phyloP scores from a whole-genome alignment of 1,140 invertebrate genomes.

The Medauroidea extradentata region DNA sequence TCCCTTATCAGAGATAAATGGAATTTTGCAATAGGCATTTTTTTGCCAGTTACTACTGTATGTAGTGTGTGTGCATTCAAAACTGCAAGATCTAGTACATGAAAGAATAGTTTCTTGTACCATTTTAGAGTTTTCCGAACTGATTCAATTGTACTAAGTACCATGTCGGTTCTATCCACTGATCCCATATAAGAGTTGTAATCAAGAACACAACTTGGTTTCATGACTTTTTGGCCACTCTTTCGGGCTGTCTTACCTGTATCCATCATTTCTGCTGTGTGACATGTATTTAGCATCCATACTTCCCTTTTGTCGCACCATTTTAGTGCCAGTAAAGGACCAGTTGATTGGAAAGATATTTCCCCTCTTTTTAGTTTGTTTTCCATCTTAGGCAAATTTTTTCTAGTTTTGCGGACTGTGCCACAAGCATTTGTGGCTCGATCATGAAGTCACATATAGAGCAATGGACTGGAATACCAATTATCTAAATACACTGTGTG shows the following conservation, averaged over 20 bases:
- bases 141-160: conserved; percentile 6
- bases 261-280: conserved; percentile 9
- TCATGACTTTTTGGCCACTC: conserved; percentile 19
- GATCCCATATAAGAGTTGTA: conserved; percentile 33
- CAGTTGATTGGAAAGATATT: conserved; percentile 8
- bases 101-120: conserved; percentile 30
- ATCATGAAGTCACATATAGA: background rate
- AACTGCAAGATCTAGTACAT: conserved; percentile 18
- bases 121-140: conserved; percentile 27
- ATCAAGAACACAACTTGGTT: conserved; percentile 25
- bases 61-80: conserved; percentile 10
- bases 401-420: conserved; percentile 24
- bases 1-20: background rate
- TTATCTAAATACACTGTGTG: background rate
- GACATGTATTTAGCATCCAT: conserved; percentile 13
- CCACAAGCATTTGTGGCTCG: conserved; percentile 20
- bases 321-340: conserved; percentile 13
- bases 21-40: background rate
- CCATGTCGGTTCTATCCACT: conserved; percentile 24
- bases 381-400: conserved; percentile 22
- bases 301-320: conserved; percentile 25
- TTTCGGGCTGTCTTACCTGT: conserved; percentile 16
- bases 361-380: conserved; percentile 11
- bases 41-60: background rate
- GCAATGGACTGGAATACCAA: background rate